phyloP scores from a whole-genome alignment of 2,888 invertebrate genomes.

The Dioctria rufipes region DNA sequence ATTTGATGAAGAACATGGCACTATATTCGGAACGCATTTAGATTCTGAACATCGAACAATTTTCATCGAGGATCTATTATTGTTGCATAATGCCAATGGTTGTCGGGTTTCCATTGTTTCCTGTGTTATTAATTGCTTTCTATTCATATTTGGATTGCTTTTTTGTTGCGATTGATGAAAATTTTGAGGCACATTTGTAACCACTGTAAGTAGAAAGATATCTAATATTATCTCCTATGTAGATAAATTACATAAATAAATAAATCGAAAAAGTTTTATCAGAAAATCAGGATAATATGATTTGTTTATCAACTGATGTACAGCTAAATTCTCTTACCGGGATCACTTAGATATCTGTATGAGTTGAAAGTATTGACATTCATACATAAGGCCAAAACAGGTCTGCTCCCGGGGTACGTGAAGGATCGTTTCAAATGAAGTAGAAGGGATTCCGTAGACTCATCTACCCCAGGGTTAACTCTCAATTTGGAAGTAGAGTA shows the following conservation, averaged over 20 bases:
- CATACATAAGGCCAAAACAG: too few species aligned
- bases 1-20: not conserved
- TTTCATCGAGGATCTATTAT: not conserved
- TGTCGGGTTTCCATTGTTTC: not conserved
- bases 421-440: too few species aligned
- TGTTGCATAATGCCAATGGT: constrained; percentile 21
- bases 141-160: constrained; percentile 13
- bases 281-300: too few species aligned
- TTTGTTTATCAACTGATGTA: not conserved
- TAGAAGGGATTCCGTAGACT: too few species aligned
- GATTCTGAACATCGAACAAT: not conserved
- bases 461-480: too few species aligned
- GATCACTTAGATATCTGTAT: too few species aligned
- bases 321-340: not conserved
- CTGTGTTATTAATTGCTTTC: not conserved
- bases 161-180: not conserved
- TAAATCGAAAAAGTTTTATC: not conserved
- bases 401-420: too few species aligned
- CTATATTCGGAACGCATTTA: not conserved
- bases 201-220: constrained; percentile 12
- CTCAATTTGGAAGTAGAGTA: too few species aligned
- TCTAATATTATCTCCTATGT: not conserved
- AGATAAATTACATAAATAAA: not conserved
- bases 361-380: too few species aligned
- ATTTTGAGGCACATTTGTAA: constrained; percentile 1